A percentile compares a stretch with the other conserved stretches of the same genome.
Evolutionary conservation across 1,140 invertebrate genomes (phyloP).

Genomic region (Caerostris darwini): DNA sequence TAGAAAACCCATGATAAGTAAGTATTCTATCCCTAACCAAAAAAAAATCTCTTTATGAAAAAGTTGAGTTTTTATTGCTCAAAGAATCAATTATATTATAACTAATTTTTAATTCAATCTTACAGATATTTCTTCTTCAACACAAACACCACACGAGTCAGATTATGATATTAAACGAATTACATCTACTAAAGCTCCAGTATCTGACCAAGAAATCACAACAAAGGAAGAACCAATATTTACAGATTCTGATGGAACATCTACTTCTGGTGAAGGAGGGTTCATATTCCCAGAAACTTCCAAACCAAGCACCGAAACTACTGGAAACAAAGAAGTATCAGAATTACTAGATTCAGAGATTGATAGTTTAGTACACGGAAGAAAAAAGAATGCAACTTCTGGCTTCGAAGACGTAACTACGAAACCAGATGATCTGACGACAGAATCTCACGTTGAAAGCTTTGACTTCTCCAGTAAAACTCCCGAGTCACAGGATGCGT

Average conservation of each 20-base stretch:
- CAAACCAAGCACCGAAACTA: background rate
- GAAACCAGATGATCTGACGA: background rate
- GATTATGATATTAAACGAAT: background rate
- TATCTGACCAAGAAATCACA: background rate
- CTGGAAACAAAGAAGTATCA: background rate
- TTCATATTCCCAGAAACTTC: background rate
- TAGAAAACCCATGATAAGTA: too few species aligned
- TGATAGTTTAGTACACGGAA: background rate
- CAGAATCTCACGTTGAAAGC: background rate
- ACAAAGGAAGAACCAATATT: too few species aligned
- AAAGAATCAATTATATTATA: background rate
- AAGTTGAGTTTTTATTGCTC: too few species aligned
- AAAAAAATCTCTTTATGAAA: too few species aligned
- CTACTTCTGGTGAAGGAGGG: background rate
- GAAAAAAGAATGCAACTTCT: background rate
- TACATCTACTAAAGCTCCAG: background rate
- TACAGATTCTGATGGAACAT: background rate
- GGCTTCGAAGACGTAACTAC: background rate
- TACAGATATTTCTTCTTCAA: background rate
- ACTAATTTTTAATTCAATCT: background rate
- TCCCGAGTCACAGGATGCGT: background rate
- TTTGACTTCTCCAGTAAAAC: background rate
- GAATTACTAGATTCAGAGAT: background rate
- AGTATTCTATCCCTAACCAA: too few species aligned
- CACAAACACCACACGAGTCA: background rate